Percentiles rank a stretch among this genome's conserved stretches.
Evolutionary conservation across 1,140 invertebrate genomes (phyloP).

Genomic region (Aphelinus certus): DNA sequence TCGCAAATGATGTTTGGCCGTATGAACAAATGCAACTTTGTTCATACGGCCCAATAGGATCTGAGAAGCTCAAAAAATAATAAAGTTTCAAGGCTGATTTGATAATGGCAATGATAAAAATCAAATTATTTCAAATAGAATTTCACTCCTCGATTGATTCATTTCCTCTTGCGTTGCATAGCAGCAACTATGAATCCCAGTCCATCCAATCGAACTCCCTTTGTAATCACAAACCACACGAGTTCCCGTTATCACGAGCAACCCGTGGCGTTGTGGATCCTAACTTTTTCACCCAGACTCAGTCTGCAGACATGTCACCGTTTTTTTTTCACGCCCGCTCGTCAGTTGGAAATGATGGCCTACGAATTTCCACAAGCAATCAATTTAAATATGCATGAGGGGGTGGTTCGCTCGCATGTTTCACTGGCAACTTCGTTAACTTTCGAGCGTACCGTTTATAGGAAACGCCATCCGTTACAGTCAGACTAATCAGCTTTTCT

Average conservation of each 20-base stretch:
- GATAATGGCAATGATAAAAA: no score
- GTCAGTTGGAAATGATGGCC: not conserved
- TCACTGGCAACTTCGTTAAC: conserved; percentile 22
- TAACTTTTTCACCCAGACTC: not conserved
- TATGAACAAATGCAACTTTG: no score
- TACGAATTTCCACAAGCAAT: conserved; percentile 23
- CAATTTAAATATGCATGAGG: conserved; percentile 31
- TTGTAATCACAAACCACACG: not conserved
- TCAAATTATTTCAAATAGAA: no score
- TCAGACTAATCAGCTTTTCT: conserved; percentile 8
- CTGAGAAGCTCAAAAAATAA: no score
- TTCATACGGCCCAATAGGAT: no score
- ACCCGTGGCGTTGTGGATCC: not conserved
- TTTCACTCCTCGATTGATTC: no score
- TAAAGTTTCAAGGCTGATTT: no score
- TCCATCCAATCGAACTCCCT: not conserved
- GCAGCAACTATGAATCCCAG: no score
- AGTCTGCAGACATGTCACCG: not conserved
- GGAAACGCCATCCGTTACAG: not conserved
- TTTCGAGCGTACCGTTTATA: conserved; percentile 1
- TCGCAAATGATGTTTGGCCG: no score
- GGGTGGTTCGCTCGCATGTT: not conserved
- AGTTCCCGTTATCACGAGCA: not conserved
- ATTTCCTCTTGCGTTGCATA: no score
- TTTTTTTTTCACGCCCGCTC: not conserved